Base-by-base conservation (phyloP, 2,113 vertebrate genomes). In the Nerophis ophidion region DNA sequence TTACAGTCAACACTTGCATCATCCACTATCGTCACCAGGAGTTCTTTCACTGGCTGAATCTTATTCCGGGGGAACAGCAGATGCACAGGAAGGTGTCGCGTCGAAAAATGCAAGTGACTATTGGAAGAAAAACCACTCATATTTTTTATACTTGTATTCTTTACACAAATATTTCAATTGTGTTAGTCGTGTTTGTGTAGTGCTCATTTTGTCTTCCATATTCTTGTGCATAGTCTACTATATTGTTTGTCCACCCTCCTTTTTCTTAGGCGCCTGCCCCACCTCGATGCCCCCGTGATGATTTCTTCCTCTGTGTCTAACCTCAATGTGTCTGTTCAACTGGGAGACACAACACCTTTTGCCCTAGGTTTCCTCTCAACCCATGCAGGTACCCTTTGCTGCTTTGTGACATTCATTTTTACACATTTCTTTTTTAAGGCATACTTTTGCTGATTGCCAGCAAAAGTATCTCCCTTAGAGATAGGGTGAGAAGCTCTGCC, bases 1-100 rank as follows among this genome's bases (percentile, higher is more conserved):
- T 97, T 47, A 81, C 90, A 33, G 82, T 96, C 78, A 97, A 90
- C 77, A 99, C 96, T 55, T 99, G 95, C 83, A 96, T 97, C 76
- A 89, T 98, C 78, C 96, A 99, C 87, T 99, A 98, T 72, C 94
- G 97, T 64, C 96, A 98, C 82, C 95, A 95, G 74, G 97, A 99
- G 84, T 98, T 98, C 72, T 92, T 93, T 0, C 96, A 92, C 75
- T 99, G 97, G 97, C 82, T 97, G 56, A 84, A 90, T 56, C 87
- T 96, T 62, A 82, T 98, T 79, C 89, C 93, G 49, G 87, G 91
- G 87, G 90, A 94, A 45, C 89, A 82, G 72, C 71, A 89, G 45
- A 75, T 86, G 35, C 84, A 81, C 71, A 79, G 84, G 56, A 88
- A 89, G 67, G 58, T 77, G 11, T 47, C 80, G 6, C 84, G 75